Evolutionary conservation across 1,140 invertebrate genomes (phyloP).

Genomic region (Sminthurides bifidus): DNA sequence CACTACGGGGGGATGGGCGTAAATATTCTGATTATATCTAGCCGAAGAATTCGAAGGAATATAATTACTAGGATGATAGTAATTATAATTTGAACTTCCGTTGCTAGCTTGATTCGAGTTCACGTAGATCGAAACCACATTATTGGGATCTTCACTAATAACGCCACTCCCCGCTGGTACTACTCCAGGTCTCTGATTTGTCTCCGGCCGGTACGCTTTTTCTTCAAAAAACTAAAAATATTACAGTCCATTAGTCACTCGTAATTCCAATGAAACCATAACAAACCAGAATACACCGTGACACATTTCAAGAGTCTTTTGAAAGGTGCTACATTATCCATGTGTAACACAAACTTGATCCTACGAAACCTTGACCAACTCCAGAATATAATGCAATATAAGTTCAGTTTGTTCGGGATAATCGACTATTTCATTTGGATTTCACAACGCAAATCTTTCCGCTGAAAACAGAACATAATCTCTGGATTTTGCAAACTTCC

Average conservation of each 20-base stretch:
- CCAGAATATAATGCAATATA: too few species aligned
- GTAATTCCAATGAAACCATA: too few species aligned
- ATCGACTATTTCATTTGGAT: too few species aligned
- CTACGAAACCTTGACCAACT: too few species aligned
- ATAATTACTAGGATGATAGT: background rate
- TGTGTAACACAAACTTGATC: too few species aligned
- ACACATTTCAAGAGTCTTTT: background rate
- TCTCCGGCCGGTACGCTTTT: slow-evolving; percentile 71
- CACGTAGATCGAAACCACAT: background rate
- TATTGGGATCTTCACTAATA: background rate
- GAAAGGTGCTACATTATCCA: too few species aligned
- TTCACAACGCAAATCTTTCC: too few species aligned
- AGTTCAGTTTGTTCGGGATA: too few species aligned
- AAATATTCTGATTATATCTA: background rate
- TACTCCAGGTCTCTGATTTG: slow-evolving; percentile 49
- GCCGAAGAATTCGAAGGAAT: background rate
- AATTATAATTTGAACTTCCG: background rate
- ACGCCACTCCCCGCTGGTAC: background rate
- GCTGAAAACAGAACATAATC: too few species aligned
- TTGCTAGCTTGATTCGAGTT: background rate
- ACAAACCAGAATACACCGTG: background rate
- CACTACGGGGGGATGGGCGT: background rate
- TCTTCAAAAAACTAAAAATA: slow-evolving; percentile 68
- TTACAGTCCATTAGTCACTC: too few species aligned
- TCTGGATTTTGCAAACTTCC: too few species aligned